A percentile compares a stretch with the other conserved stretches of the same genome.
Conservation (phyloP, 2,888 invertebrate genomes). For the Cactoblastis cactorum region DNA sequence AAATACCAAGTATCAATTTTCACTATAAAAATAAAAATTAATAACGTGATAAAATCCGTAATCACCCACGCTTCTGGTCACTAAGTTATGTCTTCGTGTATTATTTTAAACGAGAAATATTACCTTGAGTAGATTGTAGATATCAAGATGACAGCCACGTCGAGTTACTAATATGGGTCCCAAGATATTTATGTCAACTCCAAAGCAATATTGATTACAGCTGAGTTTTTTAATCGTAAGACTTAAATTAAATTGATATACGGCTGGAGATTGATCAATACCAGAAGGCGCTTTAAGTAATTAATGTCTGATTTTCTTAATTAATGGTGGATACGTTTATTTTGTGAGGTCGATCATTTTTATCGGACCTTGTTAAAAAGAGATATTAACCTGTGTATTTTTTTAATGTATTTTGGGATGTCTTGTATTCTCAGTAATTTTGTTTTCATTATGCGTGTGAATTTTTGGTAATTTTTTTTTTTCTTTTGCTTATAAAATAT, state of each 20-base stretch:
- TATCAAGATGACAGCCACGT: conserved; percentile 45
- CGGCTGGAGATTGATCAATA: conserved; percentile 45
- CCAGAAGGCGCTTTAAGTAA: conserved; percentile 36
- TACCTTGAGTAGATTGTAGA: conserved; percentile 32
- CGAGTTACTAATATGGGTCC: conserved; percentile 50
- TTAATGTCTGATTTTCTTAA: conserved; percentile 31
- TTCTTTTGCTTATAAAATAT: no score
- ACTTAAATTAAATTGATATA: conserved; percentile 52
- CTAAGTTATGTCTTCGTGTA: conserved; percentile 20
- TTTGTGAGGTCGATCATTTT: conserved; percentile 5
- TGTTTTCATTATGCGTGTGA: neutral
- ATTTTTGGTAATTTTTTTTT: no score
- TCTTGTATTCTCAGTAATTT: neutral
- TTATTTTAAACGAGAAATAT: conserved; percentile 30
- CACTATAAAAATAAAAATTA: conserved; percentile 25
- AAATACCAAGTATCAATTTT: conserved; percentile 22
- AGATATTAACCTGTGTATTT: neutral
- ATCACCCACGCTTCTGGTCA: conserved; percentile 27
- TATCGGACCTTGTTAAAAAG: neutral
- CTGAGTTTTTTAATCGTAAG: conserved; percentile 41
- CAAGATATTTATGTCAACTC: conserved; percentile 53
- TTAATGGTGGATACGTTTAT: conserved; percentile 27
- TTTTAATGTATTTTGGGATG: neutral
- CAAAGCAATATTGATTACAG: conserved; percentile 54
- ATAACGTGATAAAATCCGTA: conserved; percentile 24